Percentiles rank a stretch among this genome's conserved stretches.
These are phyloP conservation scores for Drosophila austrosaltans DNA, from an alignment of 2,888 invertebrate genomes.

Conservation along the genomic window DNA sequence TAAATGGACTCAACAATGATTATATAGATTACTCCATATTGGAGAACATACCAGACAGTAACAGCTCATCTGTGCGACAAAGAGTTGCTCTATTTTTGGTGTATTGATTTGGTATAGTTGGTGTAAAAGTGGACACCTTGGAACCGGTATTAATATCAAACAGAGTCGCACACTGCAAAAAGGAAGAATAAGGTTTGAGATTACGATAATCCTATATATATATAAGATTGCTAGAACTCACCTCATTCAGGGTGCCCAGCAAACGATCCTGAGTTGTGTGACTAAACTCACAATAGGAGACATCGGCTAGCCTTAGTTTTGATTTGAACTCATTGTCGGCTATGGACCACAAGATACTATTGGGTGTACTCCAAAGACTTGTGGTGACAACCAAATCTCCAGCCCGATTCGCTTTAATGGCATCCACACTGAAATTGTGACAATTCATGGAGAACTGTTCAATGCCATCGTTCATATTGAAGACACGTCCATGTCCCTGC, in stretches of 20 bases:
- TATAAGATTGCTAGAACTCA: constrained; percentile 49
- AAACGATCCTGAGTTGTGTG: constrained; percentile 93
- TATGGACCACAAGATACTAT: constrained; percentile 85
- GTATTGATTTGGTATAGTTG: constrained; percentile 95
- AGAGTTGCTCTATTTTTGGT: constrained; percentile 97
- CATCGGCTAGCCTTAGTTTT: constrained; percentile 90
- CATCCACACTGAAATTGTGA: constrained; percentile 94
- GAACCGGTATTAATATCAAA: constrained; percentile 94
- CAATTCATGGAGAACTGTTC: constrained; percentile 92
- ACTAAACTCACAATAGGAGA: constrained; percentile 96
- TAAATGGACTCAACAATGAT: background rate
- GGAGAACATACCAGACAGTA: constrained; percentile 88
- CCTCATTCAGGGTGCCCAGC: constrained; percentile 93
- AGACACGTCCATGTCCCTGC: constrained; percentile 94
- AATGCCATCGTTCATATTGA: constrained; percentile 91
- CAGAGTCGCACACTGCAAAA: constrained; percentile 84
- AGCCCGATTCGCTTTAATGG: constrained; percentile 89
- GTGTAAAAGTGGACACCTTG: constrained; percentile 89
- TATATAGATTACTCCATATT: background rate
- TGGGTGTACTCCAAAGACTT: constrained; percentile 92
- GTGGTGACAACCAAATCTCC: constrained; percentile 93
- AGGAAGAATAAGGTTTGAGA: background rate
- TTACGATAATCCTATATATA: no score
- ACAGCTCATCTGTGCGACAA: constrained; percentile 95
- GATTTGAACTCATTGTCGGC: constrained; percentile 80